Base-by-base conservation (phyloP, 1,140 invertebrate species). In the Halictus rubicundus region DNA sequence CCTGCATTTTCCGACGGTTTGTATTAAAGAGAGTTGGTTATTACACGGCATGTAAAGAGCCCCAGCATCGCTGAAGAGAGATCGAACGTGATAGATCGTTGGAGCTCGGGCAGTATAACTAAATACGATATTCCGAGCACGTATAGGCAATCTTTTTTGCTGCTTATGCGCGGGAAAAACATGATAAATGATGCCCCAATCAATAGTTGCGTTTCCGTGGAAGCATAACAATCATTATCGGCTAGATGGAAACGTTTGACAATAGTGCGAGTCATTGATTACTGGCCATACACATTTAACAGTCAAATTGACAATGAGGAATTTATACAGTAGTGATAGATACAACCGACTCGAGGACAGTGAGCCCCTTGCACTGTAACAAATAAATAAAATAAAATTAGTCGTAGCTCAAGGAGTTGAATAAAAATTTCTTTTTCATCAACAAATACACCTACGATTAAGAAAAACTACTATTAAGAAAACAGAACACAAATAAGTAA, bases 51-150 rank as follows among this genome's bases (percentile, higher is more conserved):
- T 59, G 46, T 59, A 60, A 82, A 39, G 69, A 63, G 42, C 42
- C 42, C 42, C 27, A 3, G 21, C 37, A 23, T 32, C 59, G 14
- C 39, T 61, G 59, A 68, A 4, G n/a, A 23, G 37, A 63, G 57
- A 57, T 75, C 71, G 68, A 83, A 71, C 70, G 54, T 85, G 78
- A 84, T 85, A 83, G 76, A 85, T 84, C 65, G 72, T 77, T 72
- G 60, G 68, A 46, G 52, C 78, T 5, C 57, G 68, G 49, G 68
- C 37, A 59, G 66, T 71, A 80, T 83, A 83, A 80, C 77, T 83
- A 83, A 85, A 80, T 73, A 85, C 75, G 78, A 83, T 83, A 85
- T 83, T 85, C 81, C 71, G 68, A 83, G 72, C 83, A 85, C 83
- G 83, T 80, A 68, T 54, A 23, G 39, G 82, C 64, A 69, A 85